These are phyloP conservation scores for Aporophyla nigra DNA, from an alignment of 2,888 invertebrate genomes.

Conservation along the genomic window DNA sequence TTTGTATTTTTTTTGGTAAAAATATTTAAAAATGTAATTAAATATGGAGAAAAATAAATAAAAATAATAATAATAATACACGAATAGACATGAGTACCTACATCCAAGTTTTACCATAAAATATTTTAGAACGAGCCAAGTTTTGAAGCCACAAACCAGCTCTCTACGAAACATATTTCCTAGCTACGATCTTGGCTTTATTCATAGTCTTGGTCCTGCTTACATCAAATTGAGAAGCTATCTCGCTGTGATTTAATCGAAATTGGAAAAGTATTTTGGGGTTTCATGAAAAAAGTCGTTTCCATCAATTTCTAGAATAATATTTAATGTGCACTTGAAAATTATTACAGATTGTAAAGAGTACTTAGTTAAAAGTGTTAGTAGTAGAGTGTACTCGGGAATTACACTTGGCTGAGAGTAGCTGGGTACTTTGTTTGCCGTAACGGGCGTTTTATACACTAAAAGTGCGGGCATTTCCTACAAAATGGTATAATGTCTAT, in stretches of 20 bases:
- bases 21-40: too few relatives aligned
- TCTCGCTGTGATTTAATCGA: conserved; percentile 45
- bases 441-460: conserved; percentile 55
- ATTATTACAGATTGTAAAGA: conserved; percentile 51
- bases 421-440: conserved; percentile 42
- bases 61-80: too few relatives aligned
- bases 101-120: conserved; percentile 7
- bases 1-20: too few relatives aligned
- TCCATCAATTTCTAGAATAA: conserved; percentile 19
- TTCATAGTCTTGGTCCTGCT: conserved; percentile 44
- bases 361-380: conserved; percentile 54
- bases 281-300: conserved; percentile 1
- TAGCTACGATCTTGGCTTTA: conserved; percentile 30
- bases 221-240: conserved; percentile 24
- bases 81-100: background rate
- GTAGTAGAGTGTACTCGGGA: conserved; percentile 35
- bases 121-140: conserved; percentile 24
- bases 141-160: conserved; percentile 21
- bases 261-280: conserved; percentile 43
- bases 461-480: conserved; percentile 48
- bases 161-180: conserved; percentile 24
- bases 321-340: conserved; percentile 29
- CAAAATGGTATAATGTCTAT: conserved; percentile 49
- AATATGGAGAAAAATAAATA: too few relatives aligned
- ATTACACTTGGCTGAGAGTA: conserved; percentile 51